phyloP scores from a whole-genome alignment of 2,797 vertebrate species.

The Iguana delicatissima region DNA sequence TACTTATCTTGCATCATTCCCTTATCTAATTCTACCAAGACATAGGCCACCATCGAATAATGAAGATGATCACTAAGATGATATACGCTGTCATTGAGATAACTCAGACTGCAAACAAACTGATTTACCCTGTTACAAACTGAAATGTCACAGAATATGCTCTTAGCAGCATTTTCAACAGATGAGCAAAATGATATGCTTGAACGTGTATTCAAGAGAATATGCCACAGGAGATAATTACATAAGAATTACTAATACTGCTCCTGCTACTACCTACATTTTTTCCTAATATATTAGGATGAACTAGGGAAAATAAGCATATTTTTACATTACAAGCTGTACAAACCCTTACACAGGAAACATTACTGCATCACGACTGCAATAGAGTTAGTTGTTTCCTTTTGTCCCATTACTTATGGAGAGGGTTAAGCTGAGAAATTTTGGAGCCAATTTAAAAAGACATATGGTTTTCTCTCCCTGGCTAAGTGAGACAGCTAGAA shows the following conservation, averaged over 20 bases:
- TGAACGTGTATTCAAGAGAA: not conserved
- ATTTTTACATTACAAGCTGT: not conserved
- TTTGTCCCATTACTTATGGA: not conserved
- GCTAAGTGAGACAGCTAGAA: not conserved
- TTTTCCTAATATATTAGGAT: not conserved
- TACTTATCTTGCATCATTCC: not conserved
- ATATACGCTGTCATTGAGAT: constrained; percentile 10
- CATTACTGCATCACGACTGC: not conserved
- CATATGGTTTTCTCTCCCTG: not conserved
- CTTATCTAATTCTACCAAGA: constrained; percentile 10
- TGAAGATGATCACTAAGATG: not conserved
- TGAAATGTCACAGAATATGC: constrained; percentile 31
- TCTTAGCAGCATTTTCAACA: constrained; percentile 21
- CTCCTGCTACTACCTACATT: no score
- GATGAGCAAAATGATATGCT: not conserved
- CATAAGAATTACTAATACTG: not conserved
- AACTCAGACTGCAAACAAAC: constrained; percentile 15
- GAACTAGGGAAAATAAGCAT: not conserved
- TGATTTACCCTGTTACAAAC: constrained; percentile 23
- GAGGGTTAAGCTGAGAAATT: constrained; percentile 7
- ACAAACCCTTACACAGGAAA: not conserved
- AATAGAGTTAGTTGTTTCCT: not conserved
- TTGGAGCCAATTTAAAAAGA: constrained; percentile 11
- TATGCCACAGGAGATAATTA: not conserved
- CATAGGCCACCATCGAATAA: constrained; percentile 19